phyloP scores from a whole-genome alignment of 2,113 vertebrate species.

The Oreotrochilus melanogaster region DNA sequence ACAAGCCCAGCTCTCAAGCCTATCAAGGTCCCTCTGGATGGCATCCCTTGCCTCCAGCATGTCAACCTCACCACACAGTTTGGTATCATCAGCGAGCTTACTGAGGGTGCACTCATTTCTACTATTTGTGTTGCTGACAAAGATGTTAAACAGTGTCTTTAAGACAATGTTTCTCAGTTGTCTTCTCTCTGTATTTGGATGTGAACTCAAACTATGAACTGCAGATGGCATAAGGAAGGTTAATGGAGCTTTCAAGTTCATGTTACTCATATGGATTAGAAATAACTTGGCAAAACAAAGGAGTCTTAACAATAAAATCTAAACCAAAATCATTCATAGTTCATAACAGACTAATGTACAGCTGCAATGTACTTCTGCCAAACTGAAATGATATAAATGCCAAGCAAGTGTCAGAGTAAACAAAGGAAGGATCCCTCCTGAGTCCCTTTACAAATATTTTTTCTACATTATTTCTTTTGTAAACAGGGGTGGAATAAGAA shows the following conservation, averaged over 20 bases:
- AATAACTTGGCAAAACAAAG: constrained; percentile 64
- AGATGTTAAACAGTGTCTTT: not conserved
- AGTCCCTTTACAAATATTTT: not conserved
- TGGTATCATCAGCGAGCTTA: too few relatives aligned
- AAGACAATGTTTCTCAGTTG: not conserved
- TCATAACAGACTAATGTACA: constrained; percentile 31
- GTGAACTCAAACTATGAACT: not conserved
- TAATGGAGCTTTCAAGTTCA: constrained; percentile 51
- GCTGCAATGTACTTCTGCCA: constrained; percentile 32
- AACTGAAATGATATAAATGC: constrained; percentile 31
- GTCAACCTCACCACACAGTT: too few relatives aligned
- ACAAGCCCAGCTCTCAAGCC: too few relatives aligned
- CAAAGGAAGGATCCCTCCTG: not conserved
- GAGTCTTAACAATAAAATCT: constrained; percentile 44
- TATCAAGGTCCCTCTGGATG: too few relatives aligned
- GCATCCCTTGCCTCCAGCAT: too few relatives aligned
- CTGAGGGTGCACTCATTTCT: too few relatives aligned
- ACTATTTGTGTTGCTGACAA: too few relatives aligned
- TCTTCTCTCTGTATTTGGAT: not conserved
- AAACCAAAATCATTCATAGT: constrained; percentile 38
- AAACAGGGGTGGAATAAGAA: not conserved
- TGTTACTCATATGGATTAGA: constrained; percentile 68
- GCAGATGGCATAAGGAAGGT: constrained; percentile 41
- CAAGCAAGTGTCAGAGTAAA: constrained; percentile 24
- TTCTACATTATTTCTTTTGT: not conserved